Conservation (phyloP, 2,113 vertebrate species). For the Perca flavescens region DNA sequence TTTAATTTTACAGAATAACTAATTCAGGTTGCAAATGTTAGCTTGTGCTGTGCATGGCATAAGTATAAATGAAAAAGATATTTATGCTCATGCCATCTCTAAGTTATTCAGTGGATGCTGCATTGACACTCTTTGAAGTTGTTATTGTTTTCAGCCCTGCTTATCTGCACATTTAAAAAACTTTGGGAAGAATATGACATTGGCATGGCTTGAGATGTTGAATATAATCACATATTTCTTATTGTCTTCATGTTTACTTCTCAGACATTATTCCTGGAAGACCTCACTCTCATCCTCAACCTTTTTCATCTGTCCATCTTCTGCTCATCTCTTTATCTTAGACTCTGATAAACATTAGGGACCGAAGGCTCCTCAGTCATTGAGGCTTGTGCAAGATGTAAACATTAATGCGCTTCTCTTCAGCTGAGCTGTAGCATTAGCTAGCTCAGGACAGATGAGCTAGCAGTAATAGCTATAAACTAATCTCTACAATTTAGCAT, state of each 20-base stretch:
- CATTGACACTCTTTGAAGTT: conserved; percentile 23
- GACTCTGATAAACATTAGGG: conserved; percentile 37
- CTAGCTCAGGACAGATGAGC: too few relatives aligned
- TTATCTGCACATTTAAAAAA: conserved; percentile 34
- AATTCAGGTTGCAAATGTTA: not conserved
- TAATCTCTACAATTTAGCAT: too few relatives aligned
- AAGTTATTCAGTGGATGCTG: conserved; percentile 18
- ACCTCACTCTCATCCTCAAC: not conserved
- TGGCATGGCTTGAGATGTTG: not conserved
- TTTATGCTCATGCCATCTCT: not conserved
- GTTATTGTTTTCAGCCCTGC: conserved; percentile 6
- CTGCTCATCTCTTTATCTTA: conserved; percentile 21
- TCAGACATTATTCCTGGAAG: not conserved
- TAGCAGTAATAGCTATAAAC: too few relatives aligned
- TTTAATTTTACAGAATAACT: conserved; percentile 17
- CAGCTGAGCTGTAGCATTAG: too few relatives aligned
- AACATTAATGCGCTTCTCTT: too few relatives aligned
- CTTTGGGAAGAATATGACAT: not conserved
- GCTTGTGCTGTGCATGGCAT: not conserved
- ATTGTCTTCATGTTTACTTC: not conserved
- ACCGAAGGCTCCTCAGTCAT: conserved; percentile 27
- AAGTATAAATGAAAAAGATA: not conserved
- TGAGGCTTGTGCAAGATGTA: not conserved
- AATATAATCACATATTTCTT: not conserved
- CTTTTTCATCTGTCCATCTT: conserved; percentile 1